Evolutionary conservation across 2,113 vertebrate genomes (phyloP).

Genomic region (Hystrix cristata): DNA sequence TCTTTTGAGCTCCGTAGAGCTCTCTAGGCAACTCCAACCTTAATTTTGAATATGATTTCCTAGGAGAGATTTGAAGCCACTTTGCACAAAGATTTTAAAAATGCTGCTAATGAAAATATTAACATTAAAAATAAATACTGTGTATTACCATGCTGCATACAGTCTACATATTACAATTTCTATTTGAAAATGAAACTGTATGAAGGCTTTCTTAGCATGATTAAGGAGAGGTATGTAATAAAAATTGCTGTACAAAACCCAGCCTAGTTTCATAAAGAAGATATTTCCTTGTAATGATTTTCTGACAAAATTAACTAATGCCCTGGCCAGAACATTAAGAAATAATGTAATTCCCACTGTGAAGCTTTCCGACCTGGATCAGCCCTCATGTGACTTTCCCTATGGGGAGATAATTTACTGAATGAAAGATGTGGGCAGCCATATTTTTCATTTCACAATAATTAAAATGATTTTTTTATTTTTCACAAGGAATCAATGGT

Average conservation of each 20-base stretch:
- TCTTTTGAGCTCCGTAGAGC: neutral
- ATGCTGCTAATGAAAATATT: neutral
- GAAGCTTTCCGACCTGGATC: neutral
- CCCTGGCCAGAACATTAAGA: conserved; percentile 4
- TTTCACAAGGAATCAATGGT: conserved; percentile 50
- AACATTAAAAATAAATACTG: neutral
- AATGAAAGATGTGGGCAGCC: conserved; percentile 7
- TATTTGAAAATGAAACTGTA: conserved; percentile 42
- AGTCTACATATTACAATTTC: neutral
- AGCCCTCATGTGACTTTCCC: neutral
- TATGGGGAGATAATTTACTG: conserved; percentile 9
- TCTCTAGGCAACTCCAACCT: neutral
- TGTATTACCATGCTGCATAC: neutral
- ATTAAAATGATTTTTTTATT: conserved; percentile 63
- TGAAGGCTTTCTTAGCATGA: conserved; percentile 37
- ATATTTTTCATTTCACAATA: conserved; percentile 61
- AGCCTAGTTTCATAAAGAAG: conserved; percentile 49
- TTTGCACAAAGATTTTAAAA: conserved; percentile 38
- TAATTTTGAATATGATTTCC: neutral
- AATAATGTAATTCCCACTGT: conserved; percentile 54
- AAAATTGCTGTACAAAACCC: neutral
- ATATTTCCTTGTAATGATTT: conserved; percentile 67
- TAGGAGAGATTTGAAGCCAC: neutral
- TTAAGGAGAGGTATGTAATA: neutral
- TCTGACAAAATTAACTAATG: conserved; percentile 70